Conservation (phyloP, 2,888 invertebrate species). For the Epsilonema sp. region DNA sequence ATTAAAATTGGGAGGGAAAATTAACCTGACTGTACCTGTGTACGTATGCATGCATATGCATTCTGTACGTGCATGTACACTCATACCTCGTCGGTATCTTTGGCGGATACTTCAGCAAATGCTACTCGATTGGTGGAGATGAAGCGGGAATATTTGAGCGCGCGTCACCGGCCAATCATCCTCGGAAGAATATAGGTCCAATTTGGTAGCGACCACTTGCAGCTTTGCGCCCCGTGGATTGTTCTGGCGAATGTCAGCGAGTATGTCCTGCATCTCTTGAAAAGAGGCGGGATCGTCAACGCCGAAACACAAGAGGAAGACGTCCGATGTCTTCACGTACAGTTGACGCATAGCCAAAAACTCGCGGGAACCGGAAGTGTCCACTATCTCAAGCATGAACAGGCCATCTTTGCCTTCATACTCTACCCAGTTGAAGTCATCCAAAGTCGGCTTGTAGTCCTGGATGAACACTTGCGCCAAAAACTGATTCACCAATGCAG, state of each 20-base stretch:
- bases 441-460: constrained; percentile 24
- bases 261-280: constrained; percentile 17
- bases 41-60: no score
- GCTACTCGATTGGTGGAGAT: background rate
- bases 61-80: no score
- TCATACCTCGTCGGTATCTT: constrained; percentile 9
- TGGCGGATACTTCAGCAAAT: background rate
- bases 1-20: no score
- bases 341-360: constrained; percentile 25
- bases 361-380: constrained; percentile 22
- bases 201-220: background rate
- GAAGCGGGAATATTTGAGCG: constrained; percentile 4
- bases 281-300: constrained; percentile 16
- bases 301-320: constrained; percentile 22
- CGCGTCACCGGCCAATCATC: background rate
- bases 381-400: constrained; percentile 18
- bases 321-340: constrained; percentile 21
- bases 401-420: constrained; percentile 17
- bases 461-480: constrained; percentile 20
- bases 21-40: no score
- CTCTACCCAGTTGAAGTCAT: constrained; percentile 28
- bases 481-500: constrained; percentile 23
- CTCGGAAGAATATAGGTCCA: background rate
- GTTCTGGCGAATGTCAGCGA: constrained; percentile 14
- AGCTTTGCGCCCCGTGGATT: constrained; percentile 12